Conservation (phyloP, 2,113 vertebrate species). For the Pangasianodon gigas region DNA sequence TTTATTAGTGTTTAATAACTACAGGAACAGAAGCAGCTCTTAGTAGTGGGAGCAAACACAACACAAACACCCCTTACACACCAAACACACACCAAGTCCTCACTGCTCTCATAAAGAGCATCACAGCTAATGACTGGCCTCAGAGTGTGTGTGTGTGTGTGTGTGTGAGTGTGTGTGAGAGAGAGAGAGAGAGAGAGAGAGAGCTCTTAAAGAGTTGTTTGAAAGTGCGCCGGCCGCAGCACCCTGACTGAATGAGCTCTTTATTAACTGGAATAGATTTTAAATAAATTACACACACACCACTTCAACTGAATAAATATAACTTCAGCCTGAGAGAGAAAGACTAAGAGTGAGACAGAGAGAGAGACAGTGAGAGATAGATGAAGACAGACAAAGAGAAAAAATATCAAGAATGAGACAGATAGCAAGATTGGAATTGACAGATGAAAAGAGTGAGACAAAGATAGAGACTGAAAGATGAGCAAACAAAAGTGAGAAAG, state of each 20-base stretch:
- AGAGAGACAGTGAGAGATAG: not conserved
- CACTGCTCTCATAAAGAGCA: conserved; percentile 22
- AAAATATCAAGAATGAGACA: not conserved
- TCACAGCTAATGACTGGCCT: conserved; percentile 28
- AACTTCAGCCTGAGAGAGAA: conserved; percentile 60
- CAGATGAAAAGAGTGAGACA: not conserved
- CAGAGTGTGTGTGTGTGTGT: conserved; percentile 1
- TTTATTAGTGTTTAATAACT: conserved; percentile 23
- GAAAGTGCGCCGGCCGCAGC: conserved; percentile 86
- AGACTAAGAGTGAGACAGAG: not conserved
- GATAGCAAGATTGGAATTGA: not conserved
- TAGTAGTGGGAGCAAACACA: conserved; percentile 12
- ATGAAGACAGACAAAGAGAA: not conserved
- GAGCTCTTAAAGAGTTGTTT: conserved; percentile 86
- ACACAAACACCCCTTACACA: conserved; percentile 7
- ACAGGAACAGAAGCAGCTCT: conserved; percentile 18
- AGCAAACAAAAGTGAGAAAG: not conserved
- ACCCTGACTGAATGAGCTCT: conserved; percentile 91
- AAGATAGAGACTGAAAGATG: not conserved
- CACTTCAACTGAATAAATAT: conserved; percentile 99
- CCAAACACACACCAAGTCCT: not conserved
- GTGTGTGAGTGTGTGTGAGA: conserved; percentile 2
- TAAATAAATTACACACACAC: conserved; percentile 99
- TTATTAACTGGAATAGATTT: conserved; percentile 99
- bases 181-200: conserved; percentile 53